These are phyloP conservation scores for Thera britannica DNA, from an alignment of 2,888 invertebrate species.

Conservation along the genomic window DNA sequence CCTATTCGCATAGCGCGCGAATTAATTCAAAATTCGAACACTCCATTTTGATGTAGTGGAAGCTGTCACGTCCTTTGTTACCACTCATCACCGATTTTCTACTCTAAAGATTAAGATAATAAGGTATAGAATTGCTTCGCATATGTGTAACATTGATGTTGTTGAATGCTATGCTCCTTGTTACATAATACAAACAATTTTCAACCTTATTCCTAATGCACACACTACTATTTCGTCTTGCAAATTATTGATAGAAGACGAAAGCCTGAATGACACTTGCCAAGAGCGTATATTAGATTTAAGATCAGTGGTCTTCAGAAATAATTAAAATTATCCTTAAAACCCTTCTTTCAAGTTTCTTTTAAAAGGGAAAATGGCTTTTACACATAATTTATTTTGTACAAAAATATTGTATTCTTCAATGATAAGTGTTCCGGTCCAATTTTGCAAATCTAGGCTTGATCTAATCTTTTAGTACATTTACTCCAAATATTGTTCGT, in stretches of 20 bases:
- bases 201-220: conserved; percentile 32
- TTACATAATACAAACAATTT: conserved; percentile 34
- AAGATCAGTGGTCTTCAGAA: background rate
- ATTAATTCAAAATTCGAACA: conserved; percentile 83
- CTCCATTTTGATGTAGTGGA: conserved; percentile 83
- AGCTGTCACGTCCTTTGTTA: conserved; percentile 64
- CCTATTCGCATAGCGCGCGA: conserved; percentile 46
- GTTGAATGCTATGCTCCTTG: conserved; percentile 27
- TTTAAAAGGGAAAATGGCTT: too few relatives aligned
- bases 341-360: too few relatives aligned
- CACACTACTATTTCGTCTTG: conserved; percentile 12
- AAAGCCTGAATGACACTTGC: conserved; percentile 57
- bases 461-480: too few relatives aligned
- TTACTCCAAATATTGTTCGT: too few relatives aligned
- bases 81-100: conserved; percentile 18
- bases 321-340: too few relatives aligned
- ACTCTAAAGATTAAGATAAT: conserved; percentile 25
- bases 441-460: too few relatives aligned
- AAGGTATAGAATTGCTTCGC: conserved; percentile 17
- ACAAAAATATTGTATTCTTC: too few relatives aligned
- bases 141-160: conserved; percentile 34
- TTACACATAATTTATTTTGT: too few relatives aligned
- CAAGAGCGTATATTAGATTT: conserved; percentile 44
- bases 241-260: conserved; percentile 42
- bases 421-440: too few relatives aligned